Percentiles rank a stretch among this genome's conserved stretches.
phyloP scores from a whole-genome alignment of 2,888 invertebrate species.

The Macrosiphum euphorbiae region DNA sequence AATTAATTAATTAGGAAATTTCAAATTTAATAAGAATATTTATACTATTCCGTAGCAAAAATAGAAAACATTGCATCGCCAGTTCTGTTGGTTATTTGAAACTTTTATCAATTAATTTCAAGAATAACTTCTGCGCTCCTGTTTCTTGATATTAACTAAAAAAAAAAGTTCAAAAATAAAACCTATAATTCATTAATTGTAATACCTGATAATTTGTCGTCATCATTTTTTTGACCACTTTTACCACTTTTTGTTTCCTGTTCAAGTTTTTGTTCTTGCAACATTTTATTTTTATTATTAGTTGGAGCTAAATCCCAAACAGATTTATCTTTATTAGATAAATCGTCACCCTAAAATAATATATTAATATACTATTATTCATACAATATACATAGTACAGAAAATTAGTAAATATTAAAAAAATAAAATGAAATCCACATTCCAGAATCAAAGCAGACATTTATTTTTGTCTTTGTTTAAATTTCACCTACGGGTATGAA shows the following conservation, averaged over 20 bases:
- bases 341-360: slow-evolving; percentile 58
- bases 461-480: neutral
- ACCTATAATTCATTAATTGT: neutral
- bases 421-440: neutral
- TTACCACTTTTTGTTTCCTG: slow-evolving; percentile 45
- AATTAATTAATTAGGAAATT: neutral
- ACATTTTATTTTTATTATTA: slow-evolving; percentile 62
- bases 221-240: slow-evolving; percentile 55
- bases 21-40: slow-evolving; percentile 7
- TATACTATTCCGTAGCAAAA: neutral
- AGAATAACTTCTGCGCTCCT: slow-evolving; percentile 57
- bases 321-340: slow-evolving; percentile 38
- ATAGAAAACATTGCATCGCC: slow-evolving; percentile 5
- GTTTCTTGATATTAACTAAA: slow-evolving; percentile 54
- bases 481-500: neutral
- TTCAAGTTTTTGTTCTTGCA: slow-evolving; percentile 55
- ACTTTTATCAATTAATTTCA: slow-evolving; percentile 35
- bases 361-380: neutral
- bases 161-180: slow-evolving; percentile 39
- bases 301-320: slow-evolving; percentile 61
- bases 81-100: slow-evolving; percentile 35
- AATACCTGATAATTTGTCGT: slow-evolving; percentile 46
- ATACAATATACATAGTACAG: neutral
- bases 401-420: neutral
- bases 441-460: too few relatives aligned